Conservation (phyloP, 1,140 invertebrate species). For the Atta colombica region DNA sequence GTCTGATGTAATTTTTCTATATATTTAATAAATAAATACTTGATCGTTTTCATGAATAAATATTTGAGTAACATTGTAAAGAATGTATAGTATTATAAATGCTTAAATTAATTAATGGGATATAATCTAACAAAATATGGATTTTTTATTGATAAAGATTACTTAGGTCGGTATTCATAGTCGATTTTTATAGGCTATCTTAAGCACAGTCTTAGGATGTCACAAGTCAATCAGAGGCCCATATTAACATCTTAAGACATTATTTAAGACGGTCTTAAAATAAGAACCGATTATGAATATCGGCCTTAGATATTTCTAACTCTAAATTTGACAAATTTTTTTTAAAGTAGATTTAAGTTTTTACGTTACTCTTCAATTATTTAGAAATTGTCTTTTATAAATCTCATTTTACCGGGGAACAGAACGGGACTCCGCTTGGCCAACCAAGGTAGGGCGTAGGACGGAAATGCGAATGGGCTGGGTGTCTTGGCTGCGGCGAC, state of each 20-base stretch:
- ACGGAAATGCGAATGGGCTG: constrained; percentile 86
- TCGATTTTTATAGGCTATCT: too few relatives aligned
- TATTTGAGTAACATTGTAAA: not conserved
- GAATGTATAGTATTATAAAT: not conserved
- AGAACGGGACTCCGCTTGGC: constrained; percentile 86
- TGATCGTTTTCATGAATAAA: too few relatives aligned
- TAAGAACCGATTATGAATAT: too few relatives aligned
- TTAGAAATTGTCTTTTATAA: not conserved
- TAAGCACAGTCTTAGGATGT: too few relatives aligned
- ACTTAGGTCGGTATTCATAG: not conserved
- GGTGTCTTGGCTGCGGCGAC: constrained; percentile 82
- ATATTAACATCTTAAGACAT: too few relatives aligned
- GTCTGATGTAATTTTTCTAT: not conserved
- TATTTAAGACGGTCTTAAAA: too few relatives aligned
- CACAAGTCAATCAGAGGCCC: too few relatives aligned
- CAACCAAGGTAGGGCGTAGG: constrained; percentile 89
- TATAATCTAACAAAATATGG: not conserved
- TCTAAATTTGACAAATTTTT: not conserved
- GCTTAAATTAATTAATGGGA: not conserved
- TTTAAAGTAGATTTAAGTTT: not conserved
- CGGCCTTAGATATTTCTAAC: not conserved
- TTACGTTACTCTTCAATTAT: not conserved
- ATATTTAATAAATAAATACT: not conserved
- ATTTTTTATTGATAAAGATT: not conserved
- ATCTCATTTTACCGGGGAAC: constrained; percentile 84